Evolutionary conservation across 23 tunicate species (phyloP), one percentile per base, ranked within the genome.

Genomic region (Halocynthia aurantium): DNA sequence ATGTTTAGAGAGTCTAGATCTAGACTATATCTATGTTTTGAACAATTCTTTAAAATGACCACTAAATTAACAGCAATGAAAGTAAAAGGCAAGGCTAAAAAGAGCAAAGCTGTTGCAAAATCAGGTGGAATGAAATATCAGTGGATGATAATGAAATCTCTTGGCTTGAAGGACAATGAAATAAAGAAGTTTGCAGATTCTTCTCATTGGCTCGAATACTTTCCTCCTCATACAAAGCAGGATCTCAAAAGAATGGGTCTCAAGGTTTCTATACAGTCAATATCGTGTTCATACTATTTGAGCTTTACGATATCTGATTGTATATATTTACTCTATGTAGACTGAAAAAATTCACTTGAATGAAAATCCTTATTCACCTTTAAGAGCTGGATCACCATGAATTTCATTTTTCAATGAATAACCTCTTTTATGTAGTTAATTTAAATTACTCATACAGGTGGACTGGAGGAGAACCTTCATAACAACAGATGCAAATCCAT

Each of bases 401-500:
- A 13, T n/a, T 58, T 58, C 15, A 13, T 58, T 13, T 58, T 58
- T 58, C 62, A 58, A 10, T 15, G 22, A 31, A 31, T 31, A 31
- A 31, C 44, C 44, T 31, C 44, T 31, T n/a, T n/a, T 4, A 31
- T 31, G 44, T 31, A 31, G 4, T n/a, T n/a, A 31, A 31, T 31
- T 31, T 31, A 31, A 31, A 0, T 31, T 31, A 31, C 4, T 31
- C 44, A 31, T 31, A 0, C 12, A 88, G 94, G 81, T 74, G 50
- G 98, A 93, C 69, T 94, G 99, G 99, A 77, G 99, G 57, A 67
- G 99, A 67, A 69, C 83, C 6, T 94, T 94, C 66, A 88, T 88
- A 77, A 94, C 99, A 8, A 94, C 99, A 49, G 95, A 94, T 85
- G 85, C 84, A 20, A 94, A 88, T 72, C 99, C 99, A 50, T 94